Percentiles rank a stretch among this genome's conserved stretches.
These are phyloP conservation scores for Calidris pugnax DNA, from an alignment of 2,113 vertebrate genomes.

Conservation along the genomic window DNA sequence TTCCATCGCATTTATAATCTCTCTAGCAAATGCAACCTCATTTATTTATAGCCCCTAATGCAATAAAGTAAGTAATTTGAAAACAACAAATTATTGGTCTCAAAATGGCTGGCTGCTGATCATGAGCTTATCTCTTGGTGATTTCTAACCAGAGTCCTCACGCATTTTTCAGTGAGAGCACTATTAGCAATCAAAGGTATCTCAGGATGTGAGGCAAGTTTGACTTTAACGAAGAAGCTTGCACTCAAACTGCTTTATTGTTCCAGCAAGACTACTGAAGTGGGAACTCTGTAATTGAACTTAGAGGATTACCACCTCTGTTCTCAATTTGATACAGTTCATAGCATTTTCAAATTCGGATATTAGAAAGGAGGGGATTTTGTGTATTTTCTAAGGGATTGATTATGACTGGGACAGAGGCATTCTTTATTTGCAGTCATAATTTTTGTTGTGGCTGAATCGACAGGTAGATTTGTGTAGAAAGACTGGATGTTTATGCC, in stretches of 20 bases:
- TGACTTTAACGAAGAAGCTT: not conserved
- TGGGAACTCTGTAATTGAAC: not conserved
- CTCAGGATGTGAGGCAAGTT: not conserved
- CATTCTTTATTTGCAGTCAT: not conserved
- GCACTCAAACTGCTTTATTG: not conserved
- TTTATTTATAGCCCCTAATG: not conserved
- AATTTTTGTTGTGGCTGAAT: not conserved
- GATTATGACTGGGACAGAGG: not conserved
- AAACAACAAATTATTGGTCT: not conserved
- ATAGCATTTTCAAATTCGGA: not conserved
- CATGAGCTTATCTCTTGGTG: not conserved
- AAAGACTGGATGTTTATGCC: not conserved
- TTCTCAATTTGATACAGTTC: constrained; percentile 1
- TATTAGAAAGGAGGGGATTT: not conserved
- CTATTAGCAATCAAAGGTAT: not conserved
- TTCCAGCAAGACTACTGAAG: constrained; percentile 4
- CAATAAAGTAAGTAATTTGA: not conserved
- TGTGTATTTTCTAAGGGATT: not conserved
- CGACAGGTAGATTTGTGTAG: not conserved
- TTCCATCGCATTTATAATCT: not conserved
- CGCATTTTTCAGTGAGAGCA: not conserved
- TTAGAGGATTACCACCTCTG: not conserved
- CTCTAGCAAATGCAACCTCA: not conserved
- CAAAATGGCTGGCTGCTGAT: constrained; percentile 1
- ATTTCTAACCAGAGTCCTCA: not conserved